Evolutionary conservation across 2,888 invertebrate species (phyloP).

Genomic region (Linyphia triangularis): DNA sequence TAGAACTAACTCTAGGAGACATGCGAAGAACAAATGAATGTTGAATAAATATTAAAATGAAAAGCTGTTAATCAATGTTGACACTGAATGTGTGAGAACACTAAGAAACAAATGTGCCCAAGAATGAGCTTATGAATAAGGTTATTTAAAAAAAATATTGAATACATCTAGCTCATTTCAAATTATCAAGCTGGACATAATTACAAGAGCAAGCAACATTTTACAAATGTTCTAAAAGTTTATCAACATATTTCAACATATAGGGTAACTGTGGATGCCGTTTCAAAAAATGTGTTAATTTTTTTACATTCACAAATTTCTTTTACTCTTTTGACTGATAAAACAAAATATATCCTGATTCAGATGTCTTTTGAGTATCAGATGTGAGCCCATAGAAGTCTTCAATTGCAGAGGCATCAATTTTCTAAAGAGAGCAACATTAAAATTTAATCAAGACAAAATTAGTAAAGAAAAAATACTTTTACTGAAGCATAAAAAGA

Average conservation of each 20-base stretch:
- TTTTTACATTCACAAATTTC: neutral
- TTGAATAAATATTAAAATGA: conserved; percentile 8
- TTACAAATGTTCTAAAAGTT: conserved; percentile 29
- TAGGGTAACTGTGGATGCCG: conserved; percentile 22
- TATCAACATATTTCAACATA: conserved; percentile 26
- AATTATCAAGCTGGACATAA: conserved; percentile 35
- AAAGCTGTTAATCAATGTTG: neutral
- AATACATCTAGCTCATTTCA: neutral
- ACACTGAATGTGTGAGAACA: neutral
- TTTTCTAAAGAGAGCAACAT: conserved; percentile 86
- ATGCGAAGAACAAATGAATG: conserved; percentile 13
- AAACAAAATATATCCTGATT: conserved; percentile 99
- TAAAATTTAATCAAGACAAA: neutral
- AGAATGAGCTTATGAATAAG: conserved; percentile 17
- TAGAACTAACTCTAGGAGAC: neutral
- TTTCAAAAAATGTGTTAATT: neutral
- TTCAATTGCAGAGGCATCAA: conserved; percentile 98
- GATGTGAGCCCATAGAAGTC: conserved; percentile 99
- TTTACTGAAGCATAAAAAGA: no score
- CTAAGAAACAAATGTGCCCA: conserved; percentile 6
- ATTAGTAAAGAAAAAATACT: neutral
- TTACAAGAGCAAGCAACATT: conserved; percentile 38
- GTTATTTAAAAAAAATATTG: neutral
- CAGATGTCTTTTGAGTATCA: conserved; percentile 99
- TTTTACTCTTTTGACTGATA: conserved; percentile 92